phyloP scores from a whole-genome alignment of 2,888 invertebrate species.

The Pterobdella sp. region DNA sequence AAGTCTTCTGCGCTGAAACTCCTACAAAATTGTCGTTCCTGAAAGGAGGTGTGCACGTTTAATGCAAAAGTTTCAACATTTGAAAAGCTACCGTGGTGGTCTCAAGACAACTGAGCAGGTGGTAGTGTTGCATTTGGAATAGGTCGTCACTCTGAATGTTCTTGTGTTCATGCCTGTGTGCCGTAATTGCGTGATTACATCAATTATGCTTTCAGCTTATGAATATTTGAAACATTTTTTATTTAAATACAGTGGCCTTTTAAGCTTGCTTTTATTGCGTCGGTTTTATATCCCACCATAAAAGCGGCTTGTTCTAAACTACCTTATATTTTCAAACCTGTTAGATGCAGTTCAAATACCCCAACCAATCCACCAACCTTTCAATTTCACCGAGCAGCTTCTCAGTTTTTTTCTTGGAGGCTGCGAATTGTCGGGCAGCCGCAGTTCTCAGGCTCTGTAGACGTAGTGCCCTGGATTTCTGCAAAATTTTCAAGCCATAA shows the following conservation, averaged over 20 bases:
- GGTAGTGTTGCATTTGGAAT: slow-evolving; percentile 39
- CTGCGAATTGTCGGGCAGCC: slow-evolving; percentile 93
- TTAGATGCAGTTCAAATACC: no score
- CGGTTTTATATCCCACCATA: no score
- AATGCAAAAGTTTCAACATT: background rate
- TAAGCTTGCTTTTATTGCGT: no score
- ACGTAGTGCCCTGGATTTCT: slow-evolving; percentile 97
- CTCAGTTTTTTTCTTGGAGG: slow-evolving; percentile 96
- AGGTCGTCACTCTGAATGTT: slow-evolving; percentile 33
- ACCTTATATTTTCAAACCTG: no score
- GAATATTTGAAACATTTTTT: no score
- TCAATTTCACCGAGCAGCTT: slow-evolving; percentile 50
- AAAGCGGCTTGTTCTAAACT: no score
- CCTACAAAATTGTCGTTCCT: background rate
- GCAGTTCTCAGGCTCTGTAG: slow-evolving; percentile 98
- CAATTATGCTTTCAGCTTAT: no score
- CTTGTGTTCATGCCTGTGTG: slow-evolving; percentile 10
- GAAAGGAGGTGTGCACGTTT: background rate
- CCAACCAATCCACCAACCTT: no score
- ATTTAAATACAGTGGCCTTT: no score
- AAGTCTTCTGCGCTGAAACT: background rate
- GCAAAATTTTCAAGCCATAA: no score
- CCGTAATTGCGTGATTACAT: no score
- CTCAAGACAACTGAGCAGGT: slow-evolving; percentile 82
- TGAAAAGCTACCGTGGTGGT: slow-evolving; percentile 76